Evolutionary conservation across 2,113 vertebrate species (phyloP).

Genomic region (Psilopogon haemacephalus): DNA sequence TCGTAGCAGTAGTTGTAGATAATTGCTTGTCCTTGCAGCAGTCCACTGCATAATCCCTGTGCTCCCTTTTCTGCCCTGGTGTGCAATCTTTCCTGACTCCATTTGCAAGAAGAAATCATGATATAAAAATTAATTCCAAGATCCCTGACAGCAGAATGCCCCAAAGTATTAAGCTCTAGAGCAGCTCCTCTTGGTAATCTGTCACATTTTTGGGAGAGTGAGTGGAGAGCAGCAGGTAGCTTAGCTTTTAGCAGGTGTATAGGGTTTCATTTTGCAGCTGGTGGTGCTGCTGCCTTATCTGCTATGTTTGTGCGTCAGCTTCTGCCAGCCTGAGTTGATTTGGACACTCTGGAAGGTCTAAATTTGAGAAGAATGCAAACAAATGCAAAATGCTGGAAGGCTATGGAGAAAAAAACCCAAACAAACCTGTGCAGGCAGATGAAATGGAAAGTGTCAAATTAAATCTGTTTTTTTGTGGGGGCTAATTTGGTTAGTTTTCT

Average conservation of each 20-base stretch:
- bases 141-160: background rate
- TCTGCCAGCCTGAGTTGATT: background rate
- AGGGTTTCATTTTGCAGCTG: background rate
- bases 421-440: background rate
- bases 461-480: background rate
- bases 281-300: background rate
- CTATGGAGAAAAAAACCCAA: background rate
- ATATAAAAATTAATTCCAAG: conserved; percentile 18
- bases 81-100: background rate
- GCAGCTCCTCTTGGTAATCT: background rate
- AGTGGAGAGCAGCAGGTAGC: background rate
- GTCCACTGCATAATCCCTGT: background rate
- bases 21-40: background rate
- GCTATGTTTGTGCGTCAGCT: background rate
- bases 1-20: background rate
- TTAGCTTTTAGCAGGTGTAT: background rate
- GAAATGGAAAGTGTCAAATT: background rate
- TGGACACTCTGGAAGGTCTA: background rate
- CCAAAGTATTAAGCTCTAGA: background rate
- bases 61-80: background rate
- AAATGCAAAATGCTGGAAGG: background rate
- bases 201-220: background rate
- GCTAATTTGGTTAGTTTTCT: background rate
- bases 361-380: background rate
- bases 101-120: background rate